phyloP scores from a whole-genome alignment of 2,113 vertebrate species.

The Zingel zingel region DNA sequence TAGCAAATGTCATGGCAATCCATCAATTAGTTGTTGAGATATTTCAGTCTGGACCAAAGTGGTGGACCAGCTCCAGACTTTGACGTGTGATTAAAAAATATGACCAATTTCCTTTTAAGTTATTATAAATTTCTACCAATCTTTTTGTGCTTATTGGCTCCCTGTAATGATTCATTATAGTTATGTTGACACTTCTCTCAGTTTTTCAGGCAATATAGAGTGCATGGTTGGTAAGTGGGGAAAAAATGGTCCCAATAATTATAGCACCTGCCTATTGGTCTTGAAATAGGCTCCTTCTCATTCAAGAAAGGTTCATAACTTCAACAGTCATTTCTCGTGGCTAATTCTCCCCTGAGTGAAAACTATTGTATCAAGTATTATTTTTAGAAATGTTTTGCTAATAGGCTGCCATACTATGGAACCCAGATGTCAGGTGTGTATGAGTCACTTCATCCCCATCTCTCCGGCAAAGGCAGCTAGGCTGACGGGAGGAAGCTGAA shows the following conservation, averaged over 20 bases:
- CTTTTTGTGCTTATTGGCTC: neutral
- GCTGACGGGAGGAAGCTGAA: slow-evolving; percentile 62
- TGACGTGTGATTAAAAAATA: slow-evolving; percentile 1
- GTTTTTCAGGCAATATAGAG: neutral
- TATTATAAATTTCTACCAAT: neutral
- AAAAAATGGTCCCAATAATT: neutral
- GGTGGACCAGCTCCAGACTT: neutral
- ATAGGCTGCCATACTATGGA: slow-evolving; percentile 42
- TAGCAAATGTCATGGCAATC: neutral
- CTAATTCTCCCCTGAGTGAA: neutral
- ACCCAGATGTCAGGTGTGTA: slow-evolving; percentile 58
- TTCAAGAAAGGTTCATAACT: neutral
- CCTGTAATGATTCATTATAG: neutral
- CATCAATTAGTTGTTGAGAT: neutral
- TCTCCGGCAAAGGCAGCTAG: slow-evolving; percentile 46
- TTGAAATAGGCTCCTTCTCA: neutral
- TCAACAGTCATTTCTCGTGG: neutral
- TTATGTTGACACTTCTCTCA: neutral
- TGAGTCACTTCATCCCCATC: slow-evolving; percentile 45
- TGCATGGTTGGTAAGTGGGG: neutral
- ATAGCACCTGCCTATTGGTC: neutral
- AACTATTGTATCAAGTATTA: slow-evolving; percentile 20
- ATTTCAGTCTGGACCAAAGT: neutral
- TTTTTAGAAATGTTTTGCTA: slow-evolving; percentile 51
- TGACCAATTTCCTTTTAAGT: neutral